phyloP scores from a whole-genome alignment of 2,113 vertebrate species.

The Pica pica region DNA sequence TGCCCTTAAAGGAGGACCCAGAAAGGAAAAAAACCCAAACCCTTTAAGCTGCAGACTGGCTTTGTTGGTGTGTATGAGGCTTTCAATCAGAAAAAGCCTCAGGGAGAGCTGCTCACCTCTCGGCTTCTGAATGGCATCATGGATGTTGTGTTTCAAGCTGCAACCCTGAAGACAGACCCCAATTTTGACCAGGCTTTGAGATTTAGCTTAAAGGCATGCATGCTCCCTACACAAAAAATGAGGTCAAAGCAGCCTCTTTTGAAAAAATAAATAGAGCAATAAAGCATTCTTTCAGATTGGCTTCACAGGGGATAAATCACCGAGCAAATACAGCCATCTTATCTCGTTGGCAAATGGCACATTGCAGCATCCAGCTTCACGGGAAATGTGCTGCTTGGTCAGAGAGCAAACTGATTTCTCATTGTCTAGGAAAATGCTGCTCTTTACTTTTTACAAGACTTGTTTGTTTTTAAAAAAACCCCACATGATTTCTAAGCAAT shows the following conservation, averaged over 20 bases:
- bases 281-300: constrained; percentile 39
- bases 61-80: not conserved
- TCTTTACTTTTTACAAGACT: not conserved
- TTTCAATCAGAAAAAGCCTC: not conserved
- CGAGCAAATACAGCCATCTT: constrained; percentile 24
- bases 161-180: not conserved
- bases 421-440: constrained; percentile 23
- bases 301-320: constrained; percentile 49
- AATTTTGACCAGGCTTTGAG: not conserved
- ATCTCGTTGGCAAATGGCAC: constrained; percentile 19
- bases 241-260: constrained; percentile 39
- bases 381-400: not conserved
- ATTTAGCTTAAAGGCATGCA: constrained; percentile 26
- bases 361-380: not conserved
- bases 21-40: not conserved
- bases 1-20: not conserved
- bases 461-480: not conserved
- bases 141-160: not conserved
- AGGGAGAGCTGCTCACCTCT: not conserved
- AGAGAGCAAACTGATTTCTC: not conserved
- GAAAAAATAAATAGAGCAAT: constrained; percentile 63
- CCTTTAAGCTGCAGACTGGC: not conserved
- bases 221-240: not conserved
- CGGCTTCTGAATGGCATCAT: not conserved
- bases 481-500: not conserved